phyloP scores from a whole-genome alignment of 2,113 vertebrate species.

The Rhombomys opimus region DNA sequence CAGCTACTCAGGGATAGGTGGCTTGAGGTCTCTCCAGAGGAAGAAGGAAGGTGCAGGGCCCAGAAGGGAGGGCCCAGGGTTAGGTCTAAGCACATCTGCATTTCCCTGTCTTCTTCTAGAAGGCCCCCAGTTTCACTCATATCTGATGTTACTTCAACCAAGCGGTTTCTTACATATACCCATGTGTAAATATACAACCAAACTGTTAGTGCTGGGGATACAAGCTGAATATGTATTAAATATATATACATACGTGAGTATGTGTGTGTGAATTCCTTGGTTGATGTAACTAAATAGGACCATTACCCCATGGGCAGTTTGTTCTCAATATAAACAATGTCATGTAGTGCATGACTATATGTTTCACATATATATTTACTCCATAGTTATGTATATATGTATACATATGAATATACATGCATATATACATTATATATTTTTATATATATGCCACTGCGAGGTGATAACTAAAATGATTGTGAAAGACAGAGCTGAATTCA shows the following conservation, averaged over 20 bases:
- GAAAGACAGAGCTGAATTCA: neutral
- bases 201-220: neutral
- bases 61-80: neutral
- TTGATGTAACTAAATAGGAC: neutral
- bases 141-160: neutral
- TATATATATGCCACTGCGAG: neutral
- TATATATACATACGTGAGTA: too few species aligned
- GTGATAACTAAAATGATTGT: neutral
- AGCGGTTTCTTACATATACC: neutral
- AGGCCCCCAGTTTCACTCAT: neutral
- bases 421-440: too few species aligned
- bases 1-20: neutral
- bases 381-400: neutral
- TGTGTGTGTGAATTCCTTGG: neutral
- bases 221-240: neutral
- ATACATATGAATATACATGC: too few species aligned
- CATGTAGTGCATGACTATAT: neutral
- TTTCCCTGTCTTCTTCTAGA: neutral
- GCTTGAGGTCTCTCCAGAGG: neutral
- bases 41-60: neutral
- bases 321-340: neutral
- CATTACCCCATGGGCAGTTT: too few species aligned
- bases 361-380: neutral
- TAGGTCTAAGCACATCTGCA: accelerated
- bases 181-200: neutral